Base-by-base conservation (phyloP, 2,888 invertebrate species). In the Sesamia inferens region DNA sequence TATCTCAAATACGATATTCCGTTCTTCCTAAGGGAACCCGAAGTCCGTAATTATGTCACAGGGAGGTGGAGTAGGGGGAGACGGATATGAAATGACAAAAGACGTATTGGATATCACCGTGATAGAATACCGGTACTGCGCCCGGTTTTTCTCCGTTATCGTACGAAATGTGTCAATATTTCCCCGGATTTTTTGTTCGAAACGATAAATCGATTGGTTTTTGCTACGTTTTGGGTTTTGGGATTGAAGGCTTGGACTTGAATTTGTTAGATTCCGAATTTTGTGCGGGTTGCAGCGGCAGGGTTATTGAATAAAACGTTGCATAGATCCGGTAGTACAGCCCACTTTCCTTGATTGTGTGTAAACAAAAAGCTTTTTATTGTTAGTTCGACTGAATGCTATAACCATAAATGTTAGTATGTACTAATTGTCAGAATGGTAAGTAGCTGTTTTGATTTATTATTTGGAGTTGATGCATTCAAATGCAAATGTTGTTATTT, bases 61-160 rank as follows among this genome's bases (percentile, higher is more conserved):
- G 86, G 78, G 81, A 82, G 74, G 13, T 5, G 44, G 44, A 44
- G 44, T 71, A 16, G 69, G 78, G 83, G 71, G 78, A 77, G 74
- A 87, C 90, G 92, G 92, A 92, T 92, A 91, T 91, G 90, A 90
- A 90, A 90, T 91, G 91, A 92, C 93, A 93, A 93, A 93, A 92
- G 91, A 91, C 89, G 89, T 93, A 91, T 92, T 90, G 89, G 86
- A 86, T 90, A 88, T 88, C 90, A 79, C 77, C 65, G 77, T 85
- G 86, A 88, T 87, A 85, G 88, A 88, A 89, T 88, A 76, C 76
- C 85, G 79, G 80, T 62, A 78, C 82, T 54, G 73, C 54, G 68
- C 64, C 54, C 74, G 68, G 72, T 76, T 82, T 83, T 84, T 79
- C 79, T 83, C 71, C 74, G 76, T 76, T 81, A 81, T 82, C 83